Evolutionary conservation across 2,797 vertebrate genomes (phyloP).

Genomic region (Danio jaintianensis): DNA sequence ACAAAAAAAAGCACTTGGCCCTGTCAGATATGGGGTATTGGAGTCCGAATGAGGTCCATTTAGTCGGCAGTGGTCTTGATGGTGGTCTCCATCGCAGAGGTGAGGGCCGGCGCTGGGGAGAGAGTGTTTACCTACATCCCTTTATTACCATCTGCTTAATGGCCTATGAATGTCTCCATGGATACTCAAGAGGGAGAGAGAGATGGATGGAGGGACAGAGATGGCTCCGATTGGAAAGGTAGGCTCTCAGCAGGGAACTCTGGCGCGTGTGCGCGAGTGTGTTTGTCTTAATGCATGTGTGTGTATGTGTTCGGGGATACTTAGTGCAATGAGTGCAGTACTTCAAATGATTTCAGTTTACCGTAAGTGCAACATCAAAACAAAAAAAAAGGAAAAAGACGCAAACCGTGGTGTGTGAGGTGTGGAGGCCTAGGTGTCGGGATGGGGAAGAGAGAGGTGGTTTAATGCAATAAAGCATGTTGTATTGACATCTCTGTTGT

Average conservation of each 20-base stretch:
- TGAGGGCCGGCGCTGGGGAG: conserved; percentile 66
- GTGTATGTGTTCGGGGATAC: conserved; percentile 19
- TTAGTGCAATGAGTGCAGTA: conserved; percentile 32
- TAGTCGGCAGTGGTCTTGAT: conserved; percentile 74
- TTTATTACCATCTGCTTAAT: conserved; percentile 76
- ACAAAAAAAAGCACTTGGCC: conserved; percentile 35
- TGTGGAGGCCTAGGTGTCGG: conserved; percentile 60
- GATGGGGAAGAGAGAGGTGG: conserved; percentile 72
- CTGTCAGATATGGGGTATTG: conserved; percentile 71
- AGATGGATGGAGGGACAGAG: conserved; percentile 41
- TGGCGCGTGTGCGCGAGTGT: conserved; percentile 17
- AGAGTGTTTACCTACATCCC: conserved; percentile 75
- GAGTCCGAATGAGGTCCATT: conserved; percentile 77
- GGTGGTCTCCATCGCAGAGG: conserved; percentile 71
- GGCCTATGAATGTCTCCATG: conserved; percentile 81
- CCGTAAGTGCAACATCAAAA: conserved; percentile 34
- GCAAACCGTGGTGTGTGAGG: conserved; percentile 41
- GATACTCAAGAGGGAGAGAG: conserved; percentile 60
- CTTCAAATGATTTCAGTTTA: conserved; percentile 38
- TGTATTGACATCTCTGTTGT: conserved; percentile 88
- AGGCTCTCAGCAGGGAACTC: conserved; percentile 33
- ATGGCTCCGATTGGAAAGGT: conserved; percentile 49
- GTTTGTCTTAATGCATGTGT: conserved; percentile 33
- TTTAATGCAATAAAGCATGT: conserved; percentile 87
- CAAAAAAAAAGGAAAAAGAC: neutral